These are phyloP conservation scores for Callyntrura sp. DNA, from an alignment of 2,888 invertebrate species.

Conservation along the genomic window DNA sequence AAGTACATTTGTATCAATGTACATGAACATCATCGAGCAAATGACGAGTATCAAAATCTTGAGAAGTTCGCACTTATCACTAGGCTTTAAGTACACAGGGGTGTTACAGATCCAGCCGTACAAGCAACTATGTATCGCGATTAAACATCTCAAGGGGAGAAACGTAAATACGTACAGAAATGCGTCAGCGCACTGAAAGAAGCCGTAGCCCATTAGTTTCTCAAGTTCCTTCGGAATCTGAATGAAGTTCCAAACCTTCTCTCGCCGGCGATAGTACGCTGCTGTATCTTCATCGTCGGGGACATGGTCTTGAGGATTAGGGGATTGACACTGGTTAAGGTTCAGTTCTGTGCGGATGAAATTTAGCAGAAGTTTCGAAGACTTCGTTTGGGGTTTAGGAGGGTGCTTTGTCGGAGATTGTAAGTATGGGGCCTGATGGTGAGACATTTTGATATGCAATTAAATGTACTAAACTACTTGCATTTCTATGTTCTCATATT, in stretches of 20 bases:
- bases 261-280: background rate
- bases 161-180: slow-evolving; percentile 99
- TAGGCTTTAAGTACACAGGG: slow-evolving; percentile 89
- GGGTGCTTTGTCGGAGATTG: slow-evolving; percentile 23
- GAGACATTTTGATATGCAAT: too few relatives aligned
- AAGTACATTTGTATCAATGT: slow-evolving; percentile 98
- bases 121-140: background rate
- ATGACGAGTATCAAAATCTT: slow-evolving; percentile 95
- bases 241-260: slow-evolving; percentile 94
- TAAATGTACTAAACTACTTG: too few relatives aligned
- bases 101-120: background rate
- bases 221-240: slow-evolving; percentile 97
- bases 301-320: background rate
- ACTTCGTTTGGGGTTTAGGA: background rate
- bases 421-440: too few relatives aligned
- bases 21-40: slow-evolving; percentile 93
- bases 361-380: slow-evolving; percentile 11
- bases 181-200: slow-evolving; percentile 98
- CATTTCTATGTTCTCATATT: too few relatives aligned
- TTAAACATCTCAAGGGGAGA: slow-evolving; percentile 90
- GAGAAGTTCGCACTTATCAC: slow-evolving; percentile 97
- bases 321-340: background rate
- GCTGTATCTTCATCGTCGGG: slow-evolving; percentile 12
- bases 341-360: slow-evolving; percentile 20
- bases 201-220: slow-evolving; percentile 97